phyloP scores from a whole-genome alignment of 2,888 invertebrate genomes.

The Poecilus cupreus region DNA sequence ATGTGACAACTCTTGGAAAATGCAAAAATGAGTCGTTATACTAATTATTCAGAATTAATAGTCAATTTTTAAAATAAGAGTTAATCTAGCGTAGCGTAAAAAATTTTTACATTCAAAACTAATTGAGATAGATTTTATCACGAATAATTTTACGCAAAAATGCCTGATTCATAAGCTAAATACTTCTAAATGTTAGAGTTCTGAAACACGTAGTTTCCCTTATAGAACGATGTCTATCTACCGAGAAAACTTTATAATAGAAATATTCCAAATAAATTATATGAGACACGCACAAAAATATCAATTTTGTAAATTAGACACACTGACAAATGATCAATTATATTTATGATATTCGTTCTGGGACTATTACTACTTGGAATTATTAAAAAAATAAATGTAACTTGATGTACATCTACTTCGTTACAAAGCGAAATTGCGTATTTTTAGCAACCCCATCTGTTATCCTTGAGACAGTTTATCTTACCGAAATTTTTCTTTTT shows the following conservation, averaged over 20 bases:
- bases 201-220: neutral
- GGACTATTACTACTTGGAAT: neutral
- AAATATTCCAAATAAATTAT: slow-evolving; percentile 24
- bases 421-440: slow-evolving; percentile 4
- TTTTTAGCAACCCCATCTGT: slow-evolving; percentile 16
- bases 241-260: slow-evolving; percentile 18
- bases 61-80: neutral
- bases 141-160: neutral
- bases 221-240: slow-evolving; percentile 15
- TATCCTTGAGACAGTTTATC: slow-evolving; percentile 40
- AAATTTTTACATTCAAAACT: neutral
- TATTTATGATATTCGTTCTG: neutral
- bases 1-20: too few species aligned
- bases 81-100: neutral
- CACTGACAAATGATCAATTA: slow-evolving; percentile 15
- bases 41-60: neutral
- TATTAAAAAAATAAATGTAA: neutral
- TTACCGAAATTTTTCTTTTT: slow-evolving; percentile 32
- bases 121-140: neutral
- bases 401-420: neutral
- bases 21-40: too few species aligned
- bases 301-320: slow-evolving; percentile 14
- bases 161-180: neutral
- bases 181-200: neutral
- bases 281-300: slow-evolving; percentile 40